Evolutionary conservation across 2,888 invertebrate genomes (phyloP).

Genomic region (Tricholauxania praeusta): DNA sequence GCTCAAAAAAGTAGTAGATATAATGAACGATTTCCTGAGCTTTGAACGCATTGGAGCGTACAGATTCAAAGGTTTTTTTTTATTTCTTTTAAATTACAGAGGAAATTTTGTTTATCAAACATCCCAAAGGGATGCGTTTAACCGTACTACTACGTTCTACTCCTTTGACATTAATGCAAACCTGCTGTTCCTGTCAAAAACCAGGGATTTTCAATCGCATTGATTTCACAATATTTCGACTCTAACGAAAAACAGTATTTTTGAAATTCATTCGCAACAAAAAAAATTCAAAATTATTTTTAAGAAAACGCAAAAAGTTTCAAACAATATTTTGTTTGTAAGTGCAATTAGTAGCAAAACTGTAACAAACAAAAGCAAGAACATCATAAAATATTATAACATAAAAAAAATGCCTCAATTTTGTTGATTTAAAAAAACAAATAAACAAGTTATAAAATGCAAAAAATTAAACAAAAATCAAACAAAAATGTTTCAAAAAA

Average conservation of each 20-base stretch:
- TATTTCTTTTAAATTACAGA: too few species aligned
- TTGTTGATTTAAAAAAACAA: slow-evolving; percentile 29
- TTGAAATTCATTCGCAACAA: slow-evolving; percentile 39
- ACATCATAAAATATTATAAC: slow-evolving; percentile 44
- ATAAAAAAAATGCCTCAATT: slow-evolving; percentile 46
- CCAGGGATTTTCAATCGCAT: not conserved
- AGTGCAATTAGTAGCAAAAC: slow-evolving; percentile 43
- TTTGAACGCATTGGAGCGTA: too few species aligned
- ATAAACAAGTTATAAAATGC: slow-evolving; percentile 44
- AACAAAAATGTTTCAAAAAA: slow-evolving; percentile 20
- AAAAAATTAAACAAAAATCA: slow-evolving; percentile 44
- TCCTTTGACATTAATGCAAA: too few species aligned
- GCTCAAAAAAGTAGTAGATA: too few species aligned
- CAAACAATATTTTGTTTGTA: slow-evolving; percentile 47
- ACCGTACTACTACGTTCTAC: too few species aligned
- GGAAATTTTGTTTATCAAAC: too few species aligned
- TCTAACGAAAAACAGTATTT: slow-evolving; percentile 25
- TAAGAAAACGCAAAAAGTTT: slow-evolving; percentile 49
- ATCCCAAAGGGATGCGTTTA: too few species aligned
- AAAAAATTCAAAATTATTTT: slow-evolving; percentile 29
- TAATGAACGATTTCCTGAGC: too few species aligned
- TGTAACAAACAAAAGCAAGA: slow-evolving; percentile 40
- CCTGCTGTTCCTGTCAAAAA: not conserved
- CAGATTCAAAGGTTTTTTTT: too few species aligned
- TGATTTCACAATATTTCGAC: slow-evolving; percentile 17